phyloP scores from a whole-genome alignment of 1,140 invertebrate species.

The Metaphire vulgaris region DNA sequence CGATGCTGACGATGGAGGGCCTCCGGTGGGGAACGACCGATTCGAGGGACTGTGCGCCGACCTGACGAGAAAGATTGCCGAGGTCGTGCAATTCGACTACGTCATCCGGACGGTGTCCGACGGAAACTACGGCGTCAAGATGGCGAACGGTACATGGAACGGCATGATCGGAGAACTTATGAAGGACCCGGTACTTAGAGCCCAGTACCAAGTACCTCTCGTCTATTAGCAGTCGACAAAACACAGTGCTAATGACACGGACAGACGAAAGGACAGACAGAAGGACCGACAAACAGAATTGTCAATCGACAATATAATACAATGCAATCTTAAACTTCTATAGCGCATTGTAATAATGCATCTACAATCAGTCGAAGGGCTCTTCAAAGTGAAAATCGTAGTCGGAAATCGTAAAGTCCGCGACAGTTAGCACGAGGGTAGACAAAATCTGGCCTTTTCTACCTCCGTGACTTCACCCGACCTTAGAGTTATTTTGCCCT shows the following conservation, averaged over 20 bases:
- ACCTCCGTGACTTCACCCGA: too few species aligned
- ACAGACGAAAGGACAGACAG: too few species aligned
- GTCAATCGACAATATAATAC: background rate
- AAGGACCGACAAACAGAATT: too few species aligned
- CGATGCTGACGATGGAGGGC: slow-evolving; percentile 14
- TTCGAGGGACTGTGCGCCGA: slow-evolving; percentile 60
- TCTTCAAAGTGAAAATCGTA: too few species aligned
- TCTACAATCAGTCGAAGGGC: background rate
- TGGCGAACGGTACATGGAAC: slow-evolving; percentile 81
- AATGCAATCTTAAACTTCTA: background rate
- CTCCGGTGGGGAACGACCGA: slow-evolving; percentile 59
- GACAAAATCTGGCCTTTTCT: too few species aligned
- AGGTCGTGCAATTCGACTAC: slow-evolving; percentile 70
- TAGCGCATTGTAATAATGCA: background rate
- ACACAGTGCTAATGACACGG: too few species aligned
- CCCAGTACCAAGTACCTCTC: background rate
- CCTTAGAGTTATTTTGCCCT: too few species aligned
- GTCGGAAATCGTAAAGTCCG: too few species aligned
- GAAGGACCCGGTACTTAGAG: slow-evolving; percentile 51
- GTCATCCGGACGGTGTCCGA: slow-evolving; percentile 80
- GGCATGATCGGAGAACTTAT: slow-evolving; percentile 94
- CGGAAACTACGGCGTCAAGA: slow-evolving; percentile 76
- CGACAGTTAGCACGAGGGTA: too few species aligned
- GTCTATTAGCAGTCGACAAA: background rate
- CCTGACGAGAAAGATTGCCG: slow-evolving; percentile 29